phyloP scores from a whole-genome alignment of 2,888 invertebrate genomes.

The Notodonta dromedarius region DNA sequence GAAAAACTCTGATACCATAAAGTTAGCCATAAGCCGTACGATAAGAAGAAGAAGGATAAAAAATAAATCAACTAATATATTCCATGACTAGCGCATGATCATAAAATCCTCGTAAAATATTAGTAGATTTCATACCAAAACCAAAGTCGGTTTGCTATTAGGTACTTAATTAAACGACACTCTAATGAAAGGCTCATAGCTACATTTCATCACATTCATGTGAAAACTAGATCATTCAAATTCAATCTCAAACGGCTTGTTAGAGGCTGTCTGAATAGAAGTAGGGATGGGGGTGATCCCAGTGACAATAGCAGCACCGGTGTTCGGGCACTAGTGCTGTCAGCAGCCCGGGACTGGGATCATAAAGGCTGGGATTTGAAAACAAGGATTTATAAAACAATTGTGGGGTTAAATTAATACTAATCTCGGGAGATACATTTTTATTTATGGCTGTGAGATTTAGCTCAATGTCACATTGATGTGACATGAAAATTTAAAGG shows the following conservation, averaged over 20 bases:
- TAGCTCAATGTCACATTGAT: background rate
- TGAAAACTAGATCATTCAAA: conserved; percentile 43
- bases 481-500: background rate
- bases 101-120: no score
- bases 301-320: conserved; percentile 39
- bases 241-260: conserved; percentile 44
- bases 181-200: background rate
- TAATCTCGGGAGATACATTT: background rate
- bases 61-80: no score
- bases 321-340: conserved; percentile 26
- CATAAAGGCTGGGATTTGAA: conserved; percentile 9
- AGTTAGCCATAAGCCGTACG: no score
- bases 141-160: no score
- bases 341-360: conserved; percentile 18
- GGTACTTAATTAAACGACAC: no score
- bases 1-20: no score
- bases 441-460: background rate
- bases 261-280: conserved; percentile 30
- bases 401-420: background rate
- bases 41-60: no score
- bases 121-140: no score
- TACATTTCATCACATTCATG: conserved; percentile 17
- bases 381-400: conserved; percentile 9
- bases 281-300: conserved; percentile 19
- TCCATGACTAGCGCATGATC: no score